Conservation (phyloP, 2,888 invertebrate genomes). For the Ferdinandea cuprea region DNA sequence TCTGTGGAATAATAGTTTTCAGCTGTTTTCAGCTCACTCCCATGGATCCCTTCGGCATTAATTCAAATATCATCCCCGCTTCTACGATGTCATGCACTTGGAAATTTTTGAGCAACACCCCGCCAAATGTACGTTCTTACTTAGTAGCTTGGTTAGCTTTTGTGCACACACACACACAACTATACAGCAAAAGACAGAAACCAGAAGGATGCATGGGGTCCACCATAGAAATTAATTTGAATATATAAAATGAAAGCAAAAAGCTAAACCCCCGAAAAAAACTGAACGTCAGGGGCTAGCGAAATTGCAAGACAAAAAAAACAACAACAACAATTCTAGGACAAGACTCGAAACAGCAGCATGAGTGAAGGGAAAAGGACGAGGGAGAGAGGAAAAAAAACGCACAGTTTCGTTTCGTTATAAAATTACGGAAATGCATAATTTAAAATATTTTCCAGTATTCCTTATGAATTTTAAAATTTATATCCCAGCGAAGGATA, state of each 20-base stretch:
- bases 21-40: not conserved
- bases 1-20: slow-evolving; percentile 10
- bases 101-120: slow-evolving; percentile 60
- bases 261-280: slow-evolving; percentile 36
- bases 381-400: slow-evolving; percentile 8
- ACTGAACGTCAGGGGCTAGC: not conserved
- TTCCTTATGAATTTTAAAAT: slow-evolving; percentile 74
- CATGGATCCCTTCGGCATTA: slow-evolving; percentile 23
- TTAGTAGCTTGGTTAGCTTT: slow-evolving; percentile 50
- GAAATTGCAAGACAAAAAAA: slow-evolving; percentile 22
- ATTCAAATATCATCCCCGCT: slow-evolving; percentile 44
- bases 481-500: slow-evolving; percentile 40
- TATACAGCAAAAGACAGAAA: not conserved
- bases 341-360: slow-evolving; percentile 17
- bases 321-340: slow-evolving; percentile 33
- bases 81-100: slow-evolving; percentile 68
- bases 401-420: slow-evolving; percentile 65
- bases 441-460: slow-evolving; percentile 72
- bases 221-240: slow-evolving; percentile 67
- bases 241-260: slow-evolving; percentile 26
- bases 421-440: slow-evolving; percentile 73
- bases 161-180: not conserved
- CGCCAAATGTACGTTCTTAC: slow-evolving; percentile 48
- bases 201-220: slow-evolving; percentile 14
- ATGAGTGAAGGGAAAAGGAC: slow-evolving; percentile 31